Base-by-base conservation (phyloP, 92 coral and sea anemone species). In the Parazoanthus darwini region DNA sequence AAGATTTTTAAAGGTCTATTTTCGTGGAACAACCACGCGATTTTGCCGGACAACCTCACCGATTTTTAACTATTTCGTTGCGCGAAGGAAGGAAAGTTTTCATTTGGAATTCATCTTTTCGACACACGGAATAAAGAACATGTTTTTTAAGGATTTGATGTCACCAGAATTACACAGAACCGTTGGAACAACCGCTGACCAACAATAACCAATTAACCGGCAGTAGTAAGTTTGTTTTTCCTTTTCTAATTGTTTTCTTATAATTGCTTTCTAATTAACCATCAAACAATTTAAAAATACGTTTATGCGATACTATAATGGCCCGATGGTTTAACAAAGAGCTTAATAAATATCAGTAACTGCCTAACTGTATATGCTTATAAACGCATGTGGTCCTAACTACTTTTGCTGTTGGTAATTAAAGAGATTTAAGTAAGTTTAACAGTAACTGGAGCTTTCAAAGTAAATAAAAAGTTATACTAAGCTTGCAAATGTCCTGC, bases 181-280 rank as follows among this genome's bases (percentile, higher is more conserved):
- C 42, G 39, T 20, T 79, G 86, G 86, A 82, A 68, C 79, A 76
- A 39, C 54, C 74, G 76, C 74, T 82, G 63, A 42, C 78, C 86
- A 43, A 43, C 74, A 67, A 23, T 82, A 82, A 44, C 42, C 59
- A 82, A 26, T 72, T 67, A 82, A 82, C 86, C 33, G 22, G 29
- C 68, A 42, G 78, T 82, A 43, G 86, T 82, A 82, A 82, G 86
- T 82, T 82, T 13, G 18, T 78, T 71, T 43, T 26, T 67, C 26
- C 42, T 65, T 26, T 37, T 79, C 82, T 79, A 50, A 79, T 54
- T 50, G 39, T 79, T 82, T 4, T 23, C 33, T 42, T 26, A 22
- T 33, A 82, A 68, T 23, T 33, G 86, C 86, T 82, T 25, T 67
- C 59, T 82, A 37, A 18, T 43, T 26, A n/a, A 4, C 77, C 22